Evolutionary conservation across 2,113 vertebrate genomes (phyloP).

Genomic region (Gymnocephalus cernua): DNA sequence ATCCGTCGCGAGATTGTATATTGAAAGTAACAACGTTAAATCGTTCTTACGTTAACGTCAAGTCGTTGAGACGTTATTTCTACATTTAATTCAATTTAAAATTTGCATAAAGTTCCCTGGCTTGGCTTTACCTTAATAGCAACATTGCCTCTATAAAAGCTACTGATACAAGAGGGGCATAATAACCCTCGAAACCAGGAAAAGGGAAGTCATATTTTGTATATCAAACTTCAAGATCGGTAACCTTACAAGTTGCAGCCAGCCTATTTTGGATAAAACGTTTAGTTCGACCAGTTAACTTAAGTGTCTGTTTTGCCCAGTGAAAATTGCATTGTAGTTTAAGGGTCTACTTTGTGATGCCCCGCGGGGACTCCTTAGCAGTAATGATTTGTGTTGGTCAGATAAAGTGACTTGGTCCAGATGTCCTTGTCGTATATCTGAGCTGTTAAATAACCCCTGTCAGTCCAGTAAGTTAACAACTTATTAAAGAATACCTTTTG

Average conservation of each 20-base stretch:
- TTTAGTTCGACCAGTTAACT: not conserved
- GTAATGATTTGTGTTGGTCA: constrained; percentile 1
- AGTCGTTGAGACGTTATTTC: rapidly evolving
- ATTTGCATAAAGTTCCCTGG: rapidly evolving
- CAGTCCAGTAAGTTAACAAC: not conserved
- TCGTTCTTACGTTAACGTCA: not conserved
- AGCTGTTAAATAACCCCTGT: constrained; percentile 30
- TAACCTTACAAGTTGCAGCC: not conserved
- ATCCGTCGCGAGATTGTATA: not conserved
- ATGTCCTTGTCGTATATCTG: constrained; percentile 49
- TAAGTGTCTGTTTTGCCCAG: not conserved
- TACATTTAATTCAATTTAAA: not conserved
- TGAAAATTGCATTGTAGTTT: not conserved
- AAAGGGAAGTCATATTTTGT: not conserved
- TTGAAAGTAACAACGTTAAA: not conserved
- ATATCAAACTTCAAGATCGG: not conserved
- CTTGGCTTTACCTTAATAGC: too few relatives aligned
- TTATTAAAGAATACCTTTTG: not conserved
- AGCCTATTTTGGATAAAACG: not conserved
- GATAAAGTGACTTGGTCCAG: constrained; percentile 18
- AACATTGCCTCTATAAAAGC: not conserved
- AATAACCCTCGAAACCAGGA: not conserved
- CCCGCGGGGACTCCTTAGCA: not conserved
- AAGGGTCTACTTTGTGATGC: not conserved
- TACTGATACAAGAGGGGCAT: not conserved